A percentile compares a stretch with the other conserved stretches of the same genome.
Evolutionary conservation across 2,797 vertebrate genomes (phyloP).

Genomic region (Argyrosomus regius): DNA sequence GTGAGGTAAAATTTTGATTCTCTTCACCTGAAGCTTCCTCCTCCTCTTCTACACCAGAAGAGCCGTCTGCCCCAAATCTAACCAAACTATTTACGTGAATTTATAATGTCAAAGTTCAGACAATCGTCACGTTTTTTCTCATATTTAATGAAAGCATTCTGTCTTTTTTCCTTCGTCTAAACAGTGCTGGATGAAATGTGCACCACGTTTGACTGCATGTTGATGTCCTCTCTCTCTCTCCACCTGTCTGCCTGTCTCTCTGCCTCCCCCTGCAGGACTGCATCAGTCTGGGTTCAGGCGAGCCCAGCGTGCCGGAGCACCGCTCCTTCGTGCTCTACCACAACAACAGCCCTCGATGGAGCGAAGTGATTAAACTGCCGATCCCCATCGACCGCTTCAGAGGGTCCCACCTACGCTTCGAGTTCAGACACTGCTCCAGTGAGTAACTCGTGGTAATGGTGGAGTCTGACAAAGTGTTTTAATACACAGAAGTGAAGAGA

Average conservation of each 20-base stretch:
- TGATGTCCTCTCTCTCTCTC: too few species aligned
- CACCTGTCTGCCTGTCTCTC: background rate
- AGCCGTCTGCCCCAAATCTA: background rate
- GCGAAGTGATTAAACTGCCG: constrained; percentile 94
- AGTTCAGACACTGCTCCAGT: constrained; percentile 99
- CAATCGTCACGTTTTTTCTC: background rate
- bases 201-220: background rate
- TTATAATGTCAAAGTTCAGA: background rate
- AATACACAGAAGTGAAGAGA: background rate
- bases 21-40: too few species aligned
- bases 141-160: background rate
- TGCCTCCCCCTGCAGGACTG: constrained; percentile 88
- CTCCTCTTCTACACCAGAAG: background rate
- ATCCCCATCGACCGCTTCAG: constrained; percentile 97
- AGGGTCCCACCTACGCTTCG: constrained; percentile 98
- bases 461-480: too few species aligned
- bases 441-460: constrained; percentile 62
- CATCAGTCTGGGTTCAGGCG: constrained; percentile 95
- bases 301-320: constrained; percentile 91
- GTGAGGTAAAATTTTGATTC: too few species aligned
- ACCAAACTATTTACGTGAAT: background rate
- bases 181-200: background rate
- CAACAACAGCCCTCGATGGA: constrained; percentile 98
- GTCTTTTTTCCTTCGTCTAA: background rate
- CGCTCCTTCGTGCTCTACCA: constrained; percentile 98